Base-by-base conservation (phyloP, 2,113 vertebrate genomes). In the Acrocephalus kingi region DNA sequence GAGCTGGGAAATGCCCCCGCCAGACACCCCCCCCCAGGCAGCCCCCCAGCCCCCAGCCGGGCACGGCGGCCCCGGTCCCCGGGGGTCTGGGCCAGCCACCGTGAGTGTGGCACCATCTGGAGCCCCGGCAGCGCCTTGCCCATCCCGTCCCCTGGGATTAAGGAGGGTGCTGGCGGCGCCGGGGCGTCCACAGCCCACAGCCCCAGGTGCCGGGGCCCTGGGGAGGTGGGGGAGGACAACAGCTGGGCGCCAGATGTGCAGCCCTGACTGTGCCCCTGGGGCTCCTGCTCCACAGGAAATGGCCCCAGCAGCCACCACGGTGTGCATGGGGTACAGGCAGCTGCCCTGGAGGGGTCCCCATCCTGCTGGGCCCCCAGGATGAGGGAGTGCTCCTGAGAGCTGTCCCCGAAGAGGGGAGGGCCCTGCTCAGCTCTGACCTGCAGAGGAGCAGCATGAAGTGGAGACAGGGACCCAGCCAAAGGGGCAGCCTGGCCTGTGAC, bases 201-300 rank as follows among this genome's bases (percentile, higher is more conserved):
- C 51, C 55, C 63, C 56, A 88, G 91, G 86, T 94, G 93, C 23
- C 0, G 35, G 23, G 64, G 43, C 84, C 78, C 85, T 14, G 33
- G 71, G 69, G 28, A 24, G 20, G 12, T 3, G 30, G 16, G 56
- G 78, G 66, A 89, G n/a, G 4, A 10, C 62, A 67, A 54, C 96
- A 95, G 91, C 96, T 96, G 95, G 55, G 56, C 1, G 6, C 94
- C 96, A 96, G 96, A 96, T 96, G 96, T 93, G 94, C 79, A 66
- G 75, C 45, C 48, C 46, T 13, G 90, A 84, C 31, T n/a, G 1
- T 6, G 13, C 77, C 69, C 74, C 80, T 4, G 22, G 84, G 80
- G 69, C 48, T 92, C 39, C 83, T 2, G 12, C 43, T 73, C 75
- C 7, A 8, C 89, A 92, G 95, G 95, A 96, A 97, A 94, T 0